Evolutionary conservation across 2,888 invertebrate genomes (phyloP), one percentile per base, ranked within the genome.

Genomic region (Prosopocoilus inquinatus): DNA sequence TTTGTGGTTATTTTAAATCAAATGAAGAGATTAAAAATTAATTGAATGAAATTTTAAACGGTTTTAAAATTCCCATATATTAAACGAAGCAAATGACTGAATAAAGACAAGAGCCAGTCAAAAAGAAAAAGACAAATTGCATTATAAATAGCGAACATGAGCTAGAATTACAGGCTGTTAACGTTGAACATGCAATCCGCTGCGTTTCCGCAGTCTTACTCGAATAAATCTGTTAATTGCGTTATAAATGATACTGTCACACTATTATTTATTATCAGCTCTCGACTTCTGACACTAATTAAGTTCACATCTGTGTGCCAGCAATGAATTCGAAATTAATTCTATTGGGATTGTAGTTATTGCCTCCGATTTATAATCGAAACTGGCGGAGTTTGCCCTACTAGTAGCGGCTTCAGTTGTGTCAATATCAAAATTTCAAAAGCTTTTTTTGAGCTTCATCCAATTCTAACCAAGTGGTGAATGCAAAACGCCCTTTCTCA

Each of bases 281-380:
- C 43, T 28, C 34, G 51, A 51, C 51, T 51, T 45, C 44, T 51
- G 51, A 51, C 51, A 45, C 51, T 51, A 51, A 51, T 51, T 51
- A 51, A 51, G 51, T 43, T 44, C 51, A 35, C 51, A 51, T 51
- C 41, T 51, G 44, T 51, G 41, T 15, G 44, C 51, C 34, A 16
- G 45, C 45, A 35, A 51, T 43, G 51, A 51, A 51, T 51, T 44
- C 41, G 15, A 45, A 44, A 32, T 51, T 43, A 51, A 44, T 39
- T 44, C 39, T 13, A 33, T 45, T 45, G 44, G 44, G 45, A 51
- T 51, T 51, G 16, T 41, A n/a, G 41, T 41, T 41, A 41, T 41
- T 11, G 41, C 41, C 41, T 9, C 9, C 41, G 16, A 41, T 41
- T 41, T 41, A 28, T 28, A 28, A 28, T 28, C 20, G 20, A 28